phyloP scores from a whole-genome alignment of 92 coral and sea anemone species.

The Palythoa caribaeorum region DNA sequence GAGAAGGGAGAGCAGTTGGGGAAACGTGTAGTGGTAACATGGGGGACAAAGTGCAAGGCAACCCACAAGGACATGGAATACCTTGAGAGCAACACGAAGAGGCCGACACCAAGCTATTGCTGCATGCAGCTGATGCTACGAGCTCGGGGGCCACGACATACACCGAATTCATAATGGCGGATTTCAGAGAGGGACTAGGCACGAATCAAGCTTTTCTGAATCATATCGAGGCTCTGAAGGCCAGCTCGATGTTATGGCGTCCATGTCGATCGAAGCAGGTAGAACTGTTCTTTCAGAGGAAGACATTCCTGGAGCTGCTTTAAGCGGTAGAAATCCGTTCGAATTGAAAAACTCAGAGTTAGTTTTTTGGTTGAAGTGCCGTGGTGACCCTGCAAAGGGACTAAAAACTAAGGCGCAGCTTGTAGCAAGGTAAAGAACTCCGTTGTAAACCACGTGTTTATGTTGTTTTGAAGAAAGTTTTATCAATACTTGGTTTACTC shows the following conservation, averaged over 20 bases:
- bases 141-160: no score
- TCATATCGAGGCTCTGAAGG: slow-evolving; percentile 10
- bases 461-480: background rate
- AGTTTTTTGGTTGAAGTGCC: slow-evolving; percentile 16
- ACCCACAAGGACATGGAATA: no score
- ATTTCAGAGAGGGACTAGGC: slow-evolving; percentile 5
- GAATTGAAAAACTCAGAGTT: slow-evolving; percentile 7
- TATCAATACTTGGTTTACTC: slow-evolving; percentile 14
- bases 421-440: slow-evolving; percentile 16
- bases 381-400: slow-evolving; percentile 9
- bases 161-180: no score
- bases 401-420: slow-evolving; percentile 10
- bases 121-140: no score
- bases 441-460: slow-evolving; percentile 12
- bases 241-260: background rate
- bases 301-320: slow-evolving; percentile 11
- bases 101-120: no score
- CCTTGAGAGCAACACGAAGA: no score
- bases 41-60: no score
- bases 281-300: slow-evolving; percentile 16
- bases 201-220: slow-evolving; percentile 9
- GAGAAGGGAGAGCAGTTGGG: no score
- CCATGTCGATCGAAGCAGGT: background rate
- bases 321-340: slow-evolving; percentile 13
- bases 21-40: no score